Conservation (phyloP, 2,797 vertebrate species). For the Gouania willdenowi region DNA sequence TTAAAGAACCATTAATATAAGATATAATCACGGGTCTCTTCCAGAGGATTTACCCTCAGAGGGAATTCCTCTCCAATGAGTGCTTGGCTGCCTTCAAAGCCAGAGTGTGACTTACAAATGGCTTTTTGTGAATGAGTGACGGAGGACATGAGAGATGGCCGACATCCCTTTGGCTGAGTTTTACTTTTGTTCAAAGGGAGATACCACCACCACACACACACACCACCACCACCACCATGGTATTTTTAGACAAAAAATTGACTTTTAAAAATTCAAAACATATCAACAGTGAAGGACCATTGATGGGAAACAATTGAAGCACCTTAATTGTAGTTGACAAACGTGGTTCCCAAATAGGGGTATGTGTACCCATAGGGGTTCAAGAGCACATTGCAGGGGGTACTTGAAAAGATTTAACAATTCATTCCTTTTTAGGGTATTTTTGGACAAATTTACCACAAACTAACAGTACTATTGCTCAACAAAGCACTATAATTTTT, state of each 20-base stretch:
- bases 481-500: no score
- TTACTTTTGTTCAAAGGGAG: conserved; percentile 51
- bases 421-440: no score
- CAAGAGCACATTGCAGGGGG: no score
- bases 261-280: no score
- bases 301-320: neutral
- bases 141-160: conserved; percentile 66
- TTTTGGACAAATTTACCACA: no score
- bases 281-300: neutral
- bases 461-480: no score
- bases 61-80: conserved; percentile 65
- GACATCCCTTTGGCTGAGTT: conserved; percentile 49
- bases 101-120: conserved; percentile 81
- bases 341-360: no score
- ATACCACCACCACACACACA: conserved; percentile 3
- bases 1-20: conserved; percentile 75
- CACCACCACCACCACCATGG: neutral
- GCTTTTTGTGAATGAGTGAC: conserved; percentile 72
- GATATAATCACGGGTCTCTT: conserved; percentile 79
- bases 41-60: conserved; percentile 64
- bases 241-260: conserved; percentile 10
- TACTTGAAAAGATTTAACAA: no score
- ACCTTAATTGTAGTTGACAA: neutral
- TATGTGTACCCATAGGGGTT: no score
- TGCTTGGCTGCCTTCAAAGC: conserved; percentile 72